Evolutionary conservation across 2,888 invertebrate species (phyloP).

Genomic region (Colletes collaris): DNA sequence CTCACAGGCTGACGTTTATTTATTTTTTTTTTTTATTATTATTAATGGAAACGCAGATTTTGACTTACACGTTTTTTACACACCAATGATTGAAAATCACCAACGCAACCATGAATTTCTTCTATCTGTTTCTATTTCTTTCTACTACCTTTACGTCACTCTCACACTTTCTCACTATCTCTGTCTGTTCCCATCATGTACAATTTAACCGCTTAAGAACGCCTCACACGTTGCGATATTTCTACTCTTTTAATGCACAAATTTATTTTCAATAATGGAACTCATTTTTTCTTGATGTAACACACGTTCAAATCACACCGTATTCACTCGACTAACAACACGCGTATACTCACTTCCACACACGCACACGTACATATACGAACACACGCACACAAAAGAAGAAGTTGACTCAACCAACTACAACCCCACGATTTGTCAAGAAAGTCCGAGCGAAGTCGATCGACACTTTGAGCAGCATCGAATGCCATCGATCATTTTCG

Average conservation of each 20-base stretch:
- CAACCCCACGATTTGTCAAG: constrained; percentile 56
- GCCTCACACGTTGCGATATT: constrained; percentile 52
- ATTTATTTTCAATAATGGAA: constrained; percentile 53
- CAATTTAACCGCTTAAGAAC: constrained; percentile 49
- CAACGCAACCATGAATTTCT: constrained; percentile 62
- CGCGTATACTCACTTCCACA: constrained; percentile 1
- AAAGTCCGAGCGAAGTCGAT: constrained; percentile 45
- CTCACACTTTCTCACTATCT: constrained; percentile 40
- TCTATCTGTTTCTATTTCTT: constrained; percentile 46
- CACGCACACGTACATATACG: not conserved
- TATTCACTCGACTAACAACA: constrained; percentile 19
- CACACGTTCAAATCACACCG: constrained; percentile 21
- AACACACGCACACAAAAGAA: constrained; percentile 15
- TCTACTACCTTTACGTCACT: not conserved
- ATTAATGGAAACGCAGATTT: constrained; percentile 58
- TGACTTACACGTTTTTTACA: constrained; percentile 57
- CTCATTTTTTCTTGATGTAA: constrained; percentile 40
- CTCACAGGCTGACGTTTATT: constrained; percentile 75
- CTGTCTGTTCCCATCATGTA: constrained; percentile 23
- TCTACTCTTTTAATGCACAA: constrained; percentile 61
- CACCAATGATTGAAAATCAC: constrained; percentile 60
- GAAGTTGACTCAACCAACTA: constrained; percentile 46
- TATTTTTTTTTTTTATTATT: constrained; percentile 25
- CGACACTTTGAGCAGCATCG: constrained; percentile 11
- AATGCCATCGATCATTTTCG: not conserved